Base-by-base conservation (phyloP, 2,797 vertebrate genomes). In the Microctenopoma lineatum region DNA sequence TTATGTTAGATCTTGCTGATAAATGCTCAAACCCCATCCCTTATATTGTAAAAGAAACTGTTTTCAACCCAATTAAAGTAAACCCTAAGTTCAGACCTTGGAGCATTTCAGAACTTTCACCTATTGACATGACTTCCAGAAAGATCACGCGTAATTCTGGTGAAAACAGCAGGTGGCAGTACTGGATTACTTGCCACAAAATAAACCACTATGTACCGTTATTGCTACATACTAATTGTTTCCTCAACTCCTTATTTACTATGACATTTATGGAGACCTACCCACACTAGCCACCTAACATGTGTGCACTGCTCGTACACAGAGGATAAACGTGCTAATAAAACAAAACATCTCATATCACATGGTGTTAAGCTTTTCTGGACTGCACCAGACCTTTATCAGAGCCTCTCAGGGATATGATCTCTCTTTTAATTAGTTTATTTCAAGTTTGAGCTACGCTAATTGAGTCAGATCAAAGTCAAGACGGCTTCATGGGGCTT, bases 151-250 rank as follows among this genome's bases (percentile, higher is more conserved):
- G 10, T 36, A 36, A 11, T 36, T 36, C 2, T 36, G 10, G 10
- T 11, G 2, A 13, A 77, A 11, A 77, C 87, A 84, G 48, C 55
- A 88, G 90, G 72, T 66, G 81, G 73, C 85, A 83, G 70, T 75
- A 44, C 73, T 75, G 52, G 15, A 47, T 34, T 34, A n/a, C n/a
- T 54, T 7, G 41, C 8, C 12, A 16, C 13, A 13, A n/a, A 53
- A 27, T 42, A 39, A 44, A 61, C 29, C 38, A 32, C 32, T 12
- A 29, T 46, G 15, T n/a, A 0, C 32, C n/a, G 0, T 2, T 12
- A 5, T 34, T n/a, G 25, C 16, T 39, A 14, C 47, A 5, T 13
- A 27, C 36, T 50, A 9, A 12, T 57, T 45, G 29, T 38, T 13
- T 26, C 7, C 54, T 32, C 6, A 15, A 55, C 14, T 59, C 25